A percentile compares a stretch with the other conserved stretches of the same genome.
phyloP scores from a whole-genome alignment of 1,140 invertebrate genomes.

The Drosophila sproati region DNA sequence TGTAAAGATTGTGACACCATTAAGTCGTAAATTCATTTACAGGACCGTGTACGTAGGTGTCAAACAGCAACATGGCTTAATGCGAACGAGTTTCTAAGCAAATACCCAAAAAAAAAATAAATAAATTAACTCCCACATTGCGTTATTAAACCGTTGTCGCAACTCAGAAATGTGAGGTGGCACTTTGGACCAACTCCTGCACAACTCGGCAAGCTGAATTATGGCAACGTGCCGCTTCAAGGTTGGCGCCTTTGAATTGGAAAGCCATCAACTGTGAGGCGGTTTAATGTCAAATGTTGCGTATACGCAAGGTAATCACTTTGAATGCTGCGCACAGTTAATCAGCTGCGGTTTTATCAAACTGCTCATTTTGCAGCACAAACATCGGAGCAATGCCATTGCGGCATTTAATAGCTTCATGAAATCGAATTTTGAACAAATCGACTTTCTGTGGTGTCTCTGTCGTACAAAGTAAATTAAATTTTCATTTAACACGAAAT shows the following conservation, averaged over 20 bases:
- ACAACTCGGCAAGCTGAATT: slow-evolving; percentile 1
- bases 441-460: neutral
- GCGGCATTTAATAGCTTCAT: slow-evolving; percentile 14
- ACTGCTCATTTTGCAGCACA: slow-evolving; percentile 4
- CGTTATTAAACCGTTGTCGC: neutral
- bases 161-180: slow-evolving; percentile 2
- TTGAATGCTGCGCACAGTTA: slow-evolving; percentile 48
- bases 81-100: slow-evolving; percentile 37
- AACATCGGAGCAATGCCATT: slow-evolving; percentile 1
- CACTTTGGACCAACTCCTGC: slow-evolving; percentile 13
- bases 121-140: neutral
- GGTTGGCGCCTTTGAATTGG: slow-evolving; percentile 38
- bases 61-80: slow-evolving; percentile 49
- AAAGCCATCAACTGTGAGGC: slow-evolving; percentile 35
- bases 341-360: slow-evolving; percentile 50
- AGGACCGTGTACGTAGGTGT: slow-evolving; percentile 48
- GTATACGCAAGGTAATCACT: slow-evolving; percentile 76
- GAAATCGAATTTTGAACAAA: slow-evolving; percentile 18
- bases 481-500: slow-evolving; percentile 36
- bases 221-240: slow-evolving; percentile 32
- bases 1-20: slow-evolving; percentile 45
- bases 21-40: slow-evolving; percentile 61
- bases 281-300: slow-evolving; percentile 58
- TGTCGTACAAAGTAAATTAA: slow-evolving; percentile 23
- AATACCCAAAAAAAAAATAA: slow-evolving; percentile 12